Evolutionary conservation across 2,797 vertebrate genomes (phyloP).

Genomic region (Crypturellus tataupa): DNA sequence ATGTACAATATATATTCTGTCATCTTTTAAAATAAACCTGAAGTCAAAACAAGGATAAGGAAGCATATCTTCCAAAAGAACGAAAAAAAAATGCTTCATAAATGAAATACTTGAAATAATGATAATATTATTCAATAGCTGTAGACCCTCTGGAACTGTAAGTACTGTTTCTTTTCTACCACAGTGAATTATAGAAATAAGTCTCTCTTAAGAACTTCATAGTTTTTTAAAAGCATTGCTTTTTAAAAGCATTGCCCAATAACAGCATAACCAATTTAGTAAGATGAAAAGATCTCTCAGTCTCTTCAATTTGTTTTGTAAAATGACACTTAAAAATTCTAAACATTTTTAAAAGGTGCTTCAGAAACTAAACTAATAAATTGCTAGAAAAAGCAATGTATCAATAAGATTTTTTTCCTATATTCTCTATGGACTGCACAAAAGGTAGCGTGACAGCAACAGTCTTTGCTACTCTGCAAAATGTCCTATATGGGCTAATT

Average conservation of each 20-base stretch:
- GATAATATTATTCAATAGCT: neutral
- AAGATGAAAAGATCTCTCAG: neutral
- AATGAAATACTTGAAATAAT: neutral
- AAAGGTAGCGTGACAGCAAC: neutral
- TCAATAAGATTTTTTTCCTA: neutral
- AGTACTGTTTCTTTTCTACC: neutral
- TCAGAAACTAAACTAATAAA: slow-evolving; percentile 16
- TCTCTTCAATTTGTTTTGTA: neutral
- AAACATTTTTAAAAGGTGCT: neutral
- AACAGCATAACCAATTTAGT: neutral
- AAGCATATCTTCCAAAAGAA: neutral
- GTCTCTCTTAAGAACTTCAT: neutral
- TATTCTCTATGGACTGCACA: neutral
- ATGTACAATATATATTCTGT: neutral
- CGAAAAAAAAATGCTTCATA: neutral
- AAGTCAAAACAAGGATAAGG: neutral
- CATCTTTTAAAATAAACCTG: neutral
- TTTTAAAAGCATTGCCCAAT: neutral
- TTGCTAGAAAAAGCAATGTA: neutral
- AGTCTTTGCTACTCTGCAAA: neutral
- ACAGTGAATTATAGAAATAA: neutral
- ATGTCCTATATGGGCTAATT: neutral
- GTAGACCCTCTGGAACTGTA: neutral
- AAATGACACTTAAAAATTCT: neutral
- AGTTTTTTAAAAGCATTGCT: neutral